Conservation (phyloP, 2,113 vertebrate species). For the Manacus vitellinus region DNA sequence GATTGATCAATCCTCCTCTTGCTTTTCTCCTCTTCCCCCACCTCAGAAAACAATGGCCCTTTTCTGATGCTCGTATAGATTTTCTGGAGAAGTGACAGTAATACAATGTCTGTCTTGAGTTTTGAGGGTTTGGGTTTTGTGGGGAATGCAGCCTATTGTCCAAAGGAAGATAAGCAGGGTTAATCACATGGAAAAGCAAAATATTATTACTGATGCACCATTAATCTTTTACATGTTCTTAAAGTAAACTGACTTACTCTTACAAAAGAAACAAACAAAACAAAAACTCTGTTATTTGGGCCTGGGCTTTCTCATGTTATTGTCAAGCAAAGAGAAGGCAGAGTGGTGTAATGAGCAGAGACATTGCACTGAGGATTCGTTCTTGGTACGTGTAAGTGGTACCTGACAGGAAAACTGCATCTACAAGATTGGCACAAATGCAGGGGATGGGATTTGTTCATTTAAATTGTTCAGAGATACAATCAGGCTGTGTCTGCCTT, state of each 20-base stretch:
- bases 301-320: not conserved
- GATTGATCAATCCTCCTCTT: not conserved
- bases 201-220: not conserved
- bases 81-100: conserved; percentile 22
- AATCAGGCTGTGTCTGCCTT: not conserved
- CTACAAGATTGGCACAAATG: not conserved
- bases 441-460: not conserved
- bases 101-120: conserved; percentile 6
- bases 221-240: not conserved
- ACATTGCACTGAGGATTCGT: not conserved
- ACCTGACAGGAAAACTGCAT: not conserved
- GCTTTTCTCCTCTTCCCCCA: not conserved
- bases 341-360: not conserved
- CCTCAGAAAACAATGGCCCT: conserved; percentile 9
- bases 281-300: not conserved
- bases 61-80: conserved; percentile 2
- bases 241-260: not conserved
- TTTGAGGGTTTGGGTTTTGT: not conserved
- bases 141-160: not conserved
- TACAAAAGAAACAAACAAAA: not conserved
- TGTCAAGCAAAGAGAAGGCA: not conserved
- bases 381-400: not conserved
- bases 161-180: not conserved
- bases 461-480: not conserved
- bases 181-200: not conserved